Evolutionary conservation across 2,113 vertebrate genomes (phyloP).

Genomic region (Cynocephalus volans): DNA sequence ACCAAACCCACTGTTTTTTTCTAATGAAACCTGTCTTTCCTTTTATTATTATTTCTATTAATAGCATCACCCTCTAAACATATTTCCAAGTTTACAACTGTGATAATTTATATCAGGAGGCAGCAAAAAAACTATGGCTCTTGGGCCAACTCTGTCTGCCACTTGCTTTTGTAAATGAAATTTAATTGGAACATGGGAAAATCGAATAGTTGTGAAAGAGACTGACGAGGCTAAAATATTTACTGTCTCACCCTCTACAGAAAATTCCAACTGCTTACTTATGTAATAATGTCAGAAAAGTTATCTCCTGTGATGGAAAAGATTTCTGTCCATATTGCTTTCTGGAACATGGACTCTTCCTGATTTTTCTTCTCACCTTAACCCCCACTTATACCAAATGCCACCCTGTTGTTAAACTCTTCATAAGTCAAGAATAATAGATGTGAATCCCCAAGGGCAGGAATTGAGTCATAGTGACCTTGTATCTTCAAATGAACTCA

Average conservation of each 20-base stretch:
- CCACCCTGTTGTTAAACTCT: not conserved
- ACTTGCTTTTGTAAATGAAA: not conserved
- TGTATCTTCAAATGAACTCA: not conserved
- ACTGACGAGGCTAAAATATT: not conserved
- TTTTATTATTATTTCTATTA: slow-evolving; percentile 4
- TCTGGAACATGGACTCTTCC: not conserved
- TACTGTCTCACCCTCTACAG: not conserved
- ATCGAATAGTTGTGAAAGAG: not conserved
- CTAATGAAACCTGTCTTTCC: not conserved
- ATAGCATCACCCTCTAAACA: not conserved
- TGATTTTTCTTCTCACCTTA: not conserved
- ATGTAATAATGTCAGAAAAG: not conserved
- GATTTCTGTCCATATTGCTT: not conserved
- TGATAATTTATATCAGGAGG: slow-evolving; percentile 2
- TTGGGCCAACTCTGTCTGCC: not conserved
- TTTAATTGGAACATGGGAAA: not conserved
- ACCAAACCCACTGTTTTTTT: not conserved
- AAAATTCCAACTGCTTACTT: not conserved
- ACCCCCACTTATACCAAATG: not conserved
- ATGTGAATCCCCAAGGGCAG: not conserved
- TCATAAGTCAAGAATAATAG: not conserved
- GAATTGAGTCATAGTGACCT: not conserved
- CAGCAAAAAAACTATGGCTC: not conserved
- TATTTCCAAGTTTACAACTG: not conserved
- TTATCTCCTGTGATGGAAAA: not conserved